phyloP scores from a whole-genome alignment of 2,113 vertebrate species.

The Sinocyclocheilus grahami region DNA sequence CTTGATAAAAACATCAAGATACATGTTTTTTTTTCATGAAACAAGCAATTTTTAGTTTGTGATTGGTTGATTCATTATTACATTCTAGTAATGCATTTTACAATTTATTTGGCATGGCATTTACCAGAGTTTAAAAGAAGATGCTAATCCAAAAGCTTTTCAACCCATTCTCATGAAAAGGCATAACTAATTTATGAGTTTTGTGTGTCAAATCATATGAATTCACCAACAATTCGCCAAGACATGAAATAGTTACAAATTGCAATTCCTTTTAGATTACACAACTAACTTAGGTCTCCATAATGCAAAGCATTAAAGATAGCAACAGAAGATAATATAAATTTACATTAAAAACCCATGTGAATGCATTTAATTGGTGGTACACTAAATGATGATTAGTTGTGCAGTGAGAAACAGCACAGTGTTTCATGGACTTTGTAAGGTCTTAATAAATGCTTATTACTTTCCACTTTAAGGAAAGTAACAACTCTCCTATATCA shows the following conservation, averaged over 20 bases:
- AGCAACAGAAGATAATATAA: too few relatives aligned
- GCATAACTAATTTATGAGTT: background rate
- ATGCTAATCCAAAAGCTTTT: background rate
- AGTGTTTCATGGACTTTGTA: background rate
- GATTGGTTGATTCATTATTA: background rate
- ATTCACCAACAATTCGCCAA: background rate
- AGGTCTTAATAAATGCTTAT: conserved; percentile 6
- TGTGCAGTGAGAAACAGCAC: background rate
- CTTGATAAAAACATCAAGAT: too few relatives aligned
- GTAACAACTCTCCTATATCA: background rate
- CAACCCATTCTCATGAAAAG: background rate
- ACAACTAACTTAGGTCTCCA: background rate
- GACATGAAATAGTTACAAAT: background rate
- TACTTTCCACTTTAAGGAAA: background rate
- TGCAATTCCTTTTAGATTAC: background rate
- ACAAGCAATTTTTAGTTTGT: too few relatives aligned
- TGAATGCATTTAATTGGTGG: background rate
- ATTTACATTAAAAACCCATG: too few relatives aligned
- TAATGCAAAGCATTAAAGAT: background rate
- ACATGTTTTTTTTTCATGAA: too few relatives aligned
- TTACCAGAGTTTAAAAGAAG: background rate
- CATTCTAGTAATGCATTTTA: background rate
- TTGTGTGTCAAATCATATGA: background rate
- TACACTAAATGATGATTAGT: background rate
- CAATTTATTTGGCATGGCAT: background rate